phyloP scores from a whole-genome alignment of 2,113 vertebrate genomes.

The Atractosteus spatula region DNA sequence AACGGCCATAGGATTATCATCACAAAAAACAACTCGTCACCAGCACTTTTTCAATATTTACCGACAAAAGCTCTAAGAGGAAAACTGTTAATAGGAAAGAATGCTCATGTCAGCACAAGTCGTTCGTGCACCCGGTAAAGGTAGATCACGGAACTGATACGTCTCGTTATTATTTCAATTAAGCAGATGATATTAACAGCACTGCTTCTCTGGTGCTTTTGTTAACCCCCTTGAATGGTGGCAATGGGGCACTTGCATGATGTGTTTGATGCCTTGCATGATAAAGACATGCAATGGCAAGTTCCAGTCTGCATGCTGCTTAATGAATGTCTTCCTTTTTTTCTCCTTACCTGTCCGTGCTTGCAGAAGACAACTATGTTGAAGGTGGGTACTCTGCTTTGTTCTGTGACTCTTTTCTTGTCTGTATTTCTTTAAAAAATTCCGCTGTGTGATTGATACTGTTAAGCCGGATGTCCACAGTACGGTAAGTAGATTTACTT shows the following conservation, averaged over 20 bases:
- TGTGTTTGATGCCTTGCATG: conserved; percentile 96
- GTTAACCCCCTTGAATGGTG: conserved; percentile 60
- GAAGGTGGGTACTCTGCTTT: conserved; percentile 91
- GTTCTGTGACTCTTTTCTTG: conserved; percentile 62
- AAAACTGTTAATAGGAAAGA: background rate
- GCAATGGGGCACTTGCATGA: conserved; percentile 86
- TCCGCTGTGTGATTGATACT: conserved; percentile 13
- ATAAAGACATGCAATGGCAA: conserved; percentile 90
- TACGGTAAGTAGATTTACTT: conserved; percentile 44
- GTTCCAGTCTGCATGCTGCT: conserved; percentile 97
- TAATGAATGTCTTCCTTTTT: conserved; percentile 98
- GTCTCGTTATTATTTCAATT: no score
- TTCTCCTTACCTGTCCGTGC: conserved; percentile 92
- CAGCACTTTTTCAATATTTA: no score
- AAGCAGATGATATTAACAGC: background rate
- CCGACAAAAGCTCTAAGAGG: background rate
- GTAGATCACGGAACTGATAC: no score
- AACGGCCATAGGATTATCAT: conserved; percentile 2
- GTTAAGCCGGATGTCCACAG: conserved; percentile 9
- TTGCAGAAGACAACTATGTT: conserved; percentile 94
- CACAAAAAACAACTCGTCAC: background rate
- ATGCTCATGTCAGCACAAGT: background rate
- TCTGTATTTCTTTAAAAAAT: conserved; percentile 27
- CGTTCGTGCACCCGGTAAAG: no score
- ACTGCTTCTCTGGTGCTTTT: conserved; percentile 55